Base-by-base conservation (phyloP, 2,888 invertebrate species). In the Daptonema setosum region DNA sequence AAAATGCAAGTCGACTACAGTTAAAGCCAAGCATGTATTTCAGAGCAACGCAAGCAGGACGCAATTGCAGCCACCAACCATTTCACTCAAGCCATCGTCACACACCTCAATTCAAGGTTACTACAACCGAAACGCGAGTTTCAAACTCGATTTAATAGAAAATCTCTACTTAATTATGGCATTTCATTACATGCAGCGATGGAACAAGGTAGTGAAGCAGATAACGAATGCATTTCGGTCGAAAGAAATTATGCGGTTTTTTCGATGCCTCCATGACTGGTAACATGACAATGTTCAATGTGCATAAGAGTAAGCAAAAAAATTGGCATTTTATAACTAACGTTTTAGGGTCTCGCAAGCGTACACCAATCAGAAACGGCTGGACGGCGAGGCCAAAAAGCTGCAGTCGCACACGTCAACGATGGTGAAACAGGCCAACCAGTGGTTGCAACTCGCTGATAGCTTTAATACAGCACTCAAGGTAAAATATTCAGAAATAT, bases 41-140 rank as follows among this genome's bases (percentile, higher is more conserved):
- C n/a, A 90, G 95, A 95, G 76, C 80, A 81, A 66, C 85, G 86
- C 73, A 80, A 88, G 56, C 87, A 87, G 71, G 91, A 91, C 72
- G 91, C 93, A 25, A 81, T 93, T 59, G 80, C 81, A 62, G 84
- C 93, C 56, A 87, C 93, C 1, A 88, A 85, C 71, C 83, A 85
- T 66, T 76, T 97, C 61, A 91, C 93, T 0, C 86, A 90, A 71
- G 81, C 90, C 35, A 77, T 95, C 35, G 93, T 95, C 0, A 93
- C 95, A 73, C 91, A 95, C 72, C 77, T 97, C 26, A 97, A 97
- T 78, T 87, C 91, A 63, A 91, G 93, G 91, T 91, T 77, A 75
- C 77, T 67, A n/a, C n/a, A n/a, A n/a, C n/a, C n/a, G n/a, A n/a
- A n/a, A n/a, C n/a, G n/a, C n/a, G n/a, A n/a, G n/a, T n/a, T n/a